These are phyloP conservation scores for Rousettus leschenaultii DNA, from an alignment of 2,113 vertebrate genomes.

Conservation along the genomic window DNA sequence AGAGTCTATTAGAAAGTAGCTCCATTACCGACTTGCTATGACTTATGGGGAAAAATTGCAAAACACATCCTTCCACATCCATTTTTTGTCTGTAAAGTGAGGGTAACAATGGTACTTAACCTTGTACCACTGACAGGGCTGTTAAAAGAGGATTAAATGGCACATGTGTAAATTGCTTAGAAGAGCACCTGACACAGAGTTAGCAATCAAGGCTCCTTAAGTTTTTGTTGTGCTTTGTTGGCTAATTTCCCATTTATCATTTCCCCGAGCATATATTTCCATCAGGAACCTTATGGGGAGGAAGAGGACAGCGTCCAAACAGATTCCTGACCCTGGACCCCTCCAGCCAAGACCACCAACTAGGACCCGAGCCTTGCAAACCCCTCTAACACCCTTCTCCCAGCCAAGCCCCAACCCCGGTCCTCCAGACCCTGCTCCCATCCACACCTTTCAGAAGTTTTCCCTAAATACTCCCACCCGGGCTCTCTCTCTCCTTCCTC, in stretches of 20 bases:
- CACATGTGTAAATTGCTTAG: background rate
- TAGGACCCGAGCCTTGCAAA: background rate
- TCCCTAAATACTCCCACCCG: background rate
- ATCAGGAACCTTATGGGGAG: background rate
- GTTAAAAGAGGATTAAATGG: background rate
- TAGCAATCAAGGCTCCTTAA: background rate
- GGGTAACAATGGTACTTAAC: background rate
- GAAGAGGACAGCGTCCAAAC: background rate
- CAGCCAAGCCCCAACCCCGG: too few relatives aligned
- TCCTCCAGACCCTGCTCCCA: background rate
- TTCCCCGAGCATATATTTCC: background rate
- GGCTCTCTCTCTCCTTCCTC: background rate
- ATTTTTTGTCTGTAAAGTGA: background rate
- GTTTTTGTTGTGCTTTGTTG: background rate
- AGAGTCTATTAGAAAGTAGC: background rate
- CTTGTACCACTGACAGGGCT: background rate
- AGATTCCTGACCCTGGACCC: background rate
- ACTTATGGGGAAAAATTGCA: background rate
- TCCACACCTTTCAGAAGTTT: background rate
- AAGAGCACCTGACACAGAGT: background rate
- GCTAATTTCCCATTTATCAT: background rate
- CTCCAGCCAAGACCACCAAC: background rate
- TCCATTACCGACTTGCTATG: background rate
- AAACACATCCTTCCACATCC: background rate
- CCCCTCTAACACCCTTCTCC: background rate